Evolutionary conservation across 2,888 invertebrate species (phyloP), one percentile per base, ranked within the genome.

Genomic region (Drosophila cognata): DNA sequence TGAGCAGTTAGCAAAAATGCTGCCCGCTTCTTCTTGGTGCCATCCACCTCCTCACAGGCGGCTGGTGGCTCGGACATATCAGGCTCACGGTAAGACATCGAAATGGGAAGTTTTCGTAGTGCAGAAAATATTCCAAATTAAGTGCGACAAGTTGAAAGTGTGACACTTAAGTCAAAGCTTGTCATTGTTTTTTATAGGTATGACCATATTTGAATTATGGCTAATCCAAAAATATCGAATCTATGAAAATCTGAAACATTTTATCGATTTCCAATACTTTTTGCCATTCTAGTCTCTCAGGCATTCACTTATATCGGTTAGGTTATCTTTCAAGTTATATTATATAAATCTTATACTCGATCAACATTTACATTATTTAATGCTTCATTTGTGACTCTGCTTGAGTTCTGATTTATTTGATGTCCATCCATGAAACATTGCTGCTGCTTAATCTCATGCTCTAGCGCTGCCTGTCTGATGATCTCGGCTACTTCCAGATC

Each of bases 391-490:
- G 16, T 28, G 4, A 4, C 21, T 38, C 28, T 28, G 33, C 0
- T 18, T n/a, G 21, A 11, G 1, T 25, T 16, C 0, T 10, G 51
- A 41, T 48, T 38, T n/a, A 7, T n/a, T 18, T 35, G 48, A 10
- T 57, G 31, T 21, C 31, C 55, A 0, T 62, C 25, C 16, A 60
- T 33, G 35, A 70, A 79, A 28, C 53, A 50, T 7, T 75, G 63
- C 18, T 60, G 69, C 48, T 73, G 86, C 10, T 52, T 21, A 1
- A 21, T 10, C 56, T 86, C 84, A 41, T 88, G 73, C 43, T 86
- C 87, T 28, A 53, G 4, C 0, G 76, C 85, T 16, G 84, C 89
- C 61, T 79, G 68, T 4, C 41, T 51, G 48, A 86, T 81, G n/a
- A 88, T 81, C 38, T 78, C 70, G 35, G 65, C 60, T 13, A 81